These are phyloP conservation scores for Polypterus bichir DNA, from an alignment of 2,113 vertebrate species.

Conservation along the genomic window DNA sequence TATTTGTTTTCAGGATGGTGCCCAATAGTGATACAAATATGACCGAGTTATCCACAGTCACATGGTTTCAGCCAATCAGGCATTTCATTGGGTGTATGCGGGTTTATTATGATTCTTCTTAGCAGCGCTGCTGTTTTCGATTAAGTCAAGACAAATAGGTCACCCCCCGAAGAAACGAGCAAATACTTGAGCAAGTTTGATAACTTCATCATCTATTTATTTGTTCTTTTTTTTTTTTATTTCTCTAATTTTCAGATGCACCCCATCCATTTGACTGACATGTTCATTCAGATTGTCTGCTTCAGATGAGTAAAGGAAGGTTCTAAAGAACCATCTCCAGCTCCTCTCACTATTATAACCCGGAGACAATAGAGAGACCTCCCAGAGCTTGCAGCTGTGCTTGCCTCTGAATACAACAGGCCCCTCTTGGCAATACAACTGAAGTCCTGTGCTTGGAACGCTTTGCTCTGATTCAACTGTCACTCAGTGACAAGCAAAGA, in stretches of 20 bases:
- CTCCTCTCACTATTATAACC: conserved; percentile 53
- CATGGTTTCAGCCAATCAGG: too few relatives aligned
- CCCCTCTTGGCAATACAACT: conserved; percentile 38
- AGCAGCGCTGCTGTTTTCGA: too few relatives aligned
- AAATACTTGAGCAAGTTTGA: background rate
- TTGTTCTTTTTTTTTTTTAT: conserved; percentile 15
- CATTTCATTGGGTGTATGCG: too few relatives aligned
- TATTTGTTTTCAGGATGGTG: too few relatives aligned
- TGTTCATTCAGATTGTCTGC: conserved; percentile 42
- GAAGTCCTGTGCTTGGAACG: conserved; percentile 60
- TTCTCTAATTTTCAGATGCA: conserved; percentile 31
- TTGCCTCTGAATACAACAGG: conserved; percentile 50
- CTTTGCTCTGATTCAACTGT: conserved; percentile 75
- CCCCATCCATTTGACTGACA: conserved; percentile 52
- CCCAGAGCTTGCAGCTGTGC: conserved; percentile 76
- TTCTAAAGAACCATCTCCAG: conserved; percentile 49
- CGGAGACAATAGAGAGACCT: conserved; percentile 73
- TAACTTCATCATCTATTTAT: background rate
- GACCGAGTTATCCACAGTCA: too few relatives aligned
- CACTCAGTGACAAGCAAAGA: conserved; percentile 67
- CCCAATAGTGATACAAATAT: too few relatives aligned
- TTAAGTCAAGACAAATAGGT: background rate
- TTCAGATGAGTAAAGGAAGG: conserved; percentile 41
- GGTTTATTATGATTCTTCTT: too few relatives aligned
- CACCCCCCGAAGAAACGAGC: conserved; percentile 1